phyloP scores from a whole-genome alignment of 2,113 vertebrate genomes.

The Monopterus albus region DNA sequence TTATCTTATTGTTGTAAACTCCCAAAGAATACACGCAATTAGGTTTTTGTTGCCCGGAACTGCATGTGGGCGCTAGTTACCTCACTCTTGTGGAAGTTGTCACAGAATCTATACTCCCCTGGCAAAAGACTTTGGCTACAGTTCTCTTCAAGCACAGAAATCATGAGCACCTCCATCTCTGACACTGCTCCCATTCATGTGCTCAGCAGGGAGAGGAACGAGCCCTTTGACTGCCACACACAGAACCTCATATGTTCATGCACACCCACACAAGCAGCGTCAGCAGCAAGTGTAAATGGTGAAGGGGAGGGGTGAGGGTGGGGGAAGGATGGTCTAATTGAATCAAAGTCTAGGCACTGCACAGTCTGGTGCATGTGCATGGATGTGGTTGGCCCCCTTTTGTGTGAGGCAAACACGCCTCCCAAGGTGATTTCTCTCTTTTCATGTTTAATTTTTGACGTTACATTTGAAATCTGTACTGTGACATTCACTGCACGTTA shows the following conservation, averaged over 20 bases:
- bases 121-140: slow-evolving; percentile 71
- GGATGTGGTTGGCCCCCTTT: slow-evolving; percentile 25
- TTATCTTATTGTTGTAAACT: slow-evolving; percentile 6
- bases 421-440: slow-evolving; percentile 12
- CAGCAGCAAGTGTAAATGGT: slow-evolving; percentile 62
- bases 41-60: slow-evolving; percentile 39
- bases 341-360: slow-evolving; percentile 74
- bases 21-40: not conserved
- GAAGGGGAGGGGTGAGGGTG: slow-evolving; percentile 37
- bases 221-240: slow-evolving; percentile 73
- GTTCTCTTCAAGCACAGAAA: slow-evolving; percentile 79
- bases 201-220: slow-evolving; percentile 59
- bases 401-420: slow-evolving; percentile 24
- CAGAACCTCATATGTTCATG: slow-evolving; percentile 62
- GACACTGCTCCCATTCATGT: slow-evolving; percentile 77
- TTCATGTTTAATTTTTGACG: slow-evolving; percentile 3
- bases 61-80: slow-evolving; percentile 68
- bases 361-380: slow-evolving; percentile 35
- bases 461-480: slow-evolving; percentile 32
- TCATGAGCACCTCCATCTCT: slow-evolving; percentile 80
- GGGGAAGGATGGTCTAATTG: slow-evolving; percentile 69
- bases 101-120: slow-evolving; percentile 78
- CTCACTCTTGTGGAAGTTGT: slow-evolving; percentile 80
- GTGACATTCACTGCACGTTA: slow-evolving; percentile 11
- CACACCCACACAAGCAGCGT: slow-evolving; percentile 72